Evolutionary conservation across 2,888 invertebrate species (phyloP).

Genomic region (Andrena flavipes): DNA sequence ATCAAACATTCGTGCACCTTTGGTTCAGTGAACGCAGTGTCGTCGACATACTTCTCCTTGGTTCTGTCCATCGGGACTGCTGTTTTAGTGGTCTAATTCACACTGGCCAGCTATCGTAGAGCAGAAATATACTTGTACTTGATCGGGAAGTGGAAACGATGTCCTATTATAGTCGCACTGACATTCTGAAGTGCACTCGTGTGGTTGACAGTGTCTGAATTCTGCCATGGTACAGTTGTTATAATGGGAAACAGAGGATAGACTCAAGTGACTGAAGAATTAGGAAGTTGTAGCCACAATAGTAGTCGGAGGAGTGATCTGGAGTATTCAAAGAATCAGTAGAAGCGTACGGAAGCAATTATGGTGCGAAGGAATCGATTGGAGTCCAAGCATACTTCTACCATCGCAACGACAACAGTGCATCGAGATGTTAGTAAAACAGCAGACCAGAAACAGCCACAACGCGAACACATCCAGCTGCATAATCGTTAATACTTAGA

Average conservation of each 20-base stretch:
- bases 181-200: not conserved
- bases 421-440: not conserved
- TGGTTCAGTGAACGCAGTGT: conserved; percentile 28
- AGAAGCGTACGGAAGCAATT: too few relatives aligned
- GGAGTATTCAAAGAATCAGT: too few relatives aligned
- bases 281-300: too few relatives aligned
- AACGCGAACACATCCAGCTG: conserved; percentile 59
- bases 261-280: too few relatives aligned
- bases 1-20: conserved; percentile 37
- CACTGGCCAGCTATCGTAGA: not conserved
- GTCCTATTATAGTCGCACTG: too few relatives aligned
- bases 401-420: not conserved
- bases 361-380: not conserved
- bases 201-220: not conserved
- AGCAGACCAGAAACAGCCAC: conserved; percentile 42
- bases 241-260: not conserved
- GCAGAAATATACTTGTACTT: not conserved
- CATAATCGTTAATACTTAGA: conserved; percentile 74
- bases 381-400: conserved; percentile 2
- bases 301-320: too few relatives aligned
- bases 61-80: not conserved
- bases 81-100: conserved; percentile 7
- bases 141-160: not conserved
- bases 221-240: not conserved
- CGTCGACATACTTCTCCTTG: not conserved